Evolutionary conservation across 1,140 invertebrate genomes (phyloP).

Genomic region (Rhagoletis zephyria): DNA sequence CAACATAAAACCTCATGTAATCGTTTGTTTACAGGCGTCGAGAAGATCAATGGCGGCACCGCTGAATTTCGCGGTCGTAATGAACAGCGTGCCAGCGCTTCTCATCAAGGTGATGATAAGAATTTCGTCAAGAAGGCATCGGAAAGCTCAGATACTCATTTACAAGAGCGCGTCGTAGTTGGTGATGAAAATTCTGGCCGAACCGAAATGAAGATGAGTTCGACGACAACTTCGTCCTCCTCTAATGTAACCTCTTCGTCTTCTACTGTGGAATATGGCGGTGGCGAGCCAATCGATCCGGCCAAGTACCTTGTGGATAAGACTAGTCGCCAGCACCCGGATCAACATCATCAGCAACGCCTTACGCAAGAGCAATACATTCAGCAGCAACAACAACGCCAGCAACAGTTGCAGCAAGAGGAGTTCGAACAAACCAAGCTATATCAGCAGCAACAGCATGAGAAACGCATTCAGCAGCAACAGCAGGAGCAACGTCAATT

Average conservation of each 20-base stretch:
- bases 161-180: slow-evolving; percentile 77
- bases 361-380: slow-evolving; percentile 49
- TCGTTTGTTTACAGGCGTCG: slow-evolving; percentile 71
- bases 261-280: slow-evolving; percentile 64
- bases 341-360: slow-evolving; percentile 58
- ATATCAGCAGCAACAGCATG: slow-evolving; percentile 53
- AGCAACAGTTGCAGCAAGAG: slow-evolving; percentile 58
- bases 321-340: slow-evolving; percentile 54
- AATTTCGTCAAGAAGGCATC: slow-evolving; percentile 77
- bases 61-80: slow-evolving; percentile 77
- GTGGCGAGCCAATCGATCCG: slow-evolving; percentile 44
- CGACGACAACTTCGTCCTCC: slow-evolving; percentile 65
- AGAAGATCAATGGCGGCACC: slow-evolving; percentile 77
- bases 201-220: slow-evolving; percentile 70
- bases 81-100: slow-evolving; percentile 76
- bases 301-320: slow-evolving; percentile 62
- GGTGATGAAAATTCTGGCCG: slow-evolving; percentile 74
- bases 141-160: slow-evolving; percentile 76
- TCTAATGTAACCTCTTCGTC: slow-evolving; percentile 68
- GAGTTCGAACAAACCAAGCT: slow-evolving; percentile 59
- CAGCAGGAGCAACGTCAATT: slow-evolving; percentile 47
- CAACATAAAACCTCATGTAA: background rate
- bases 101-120: slow-evolving; percentile 78
- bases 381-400: slow-evolving; percentile 54
- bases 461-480: slow-evolving; percentile 35